phyloP scores from a whole-genome alignment of 2,797 vertebrate genomes.

The Syngnathus rostellatus region DNA sequence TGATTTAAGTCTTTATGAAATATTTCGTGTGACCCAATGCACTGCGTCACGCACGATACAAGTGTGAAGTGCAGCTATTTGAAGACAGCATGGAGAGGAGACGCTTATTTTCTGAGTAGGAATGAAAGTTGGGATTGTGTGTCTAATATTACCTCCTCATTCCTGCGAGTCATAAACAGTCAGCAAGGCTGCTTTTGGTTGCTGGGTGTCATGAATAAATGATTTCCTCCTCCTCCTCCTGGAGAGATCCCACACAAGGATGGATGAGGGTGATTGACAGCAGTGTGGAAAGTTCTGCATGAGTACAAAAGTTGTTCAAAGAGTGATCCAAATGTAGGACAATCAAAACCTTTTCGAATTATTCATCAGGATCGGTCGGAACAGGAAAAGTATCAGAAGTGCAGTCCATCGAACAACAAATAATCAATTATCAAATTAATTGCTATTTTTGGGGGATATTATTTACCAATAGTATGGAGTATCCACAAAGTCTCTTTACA shows the following conservation, averaged over 20 bases:
- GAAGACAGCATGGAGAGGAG: slow-evolving; percentile 27
- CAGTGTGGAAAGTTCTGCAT: slow-evolving; percentile 25
- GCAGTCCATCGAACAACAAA: too few species aligned
- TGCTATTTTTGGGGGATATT: not conserved
- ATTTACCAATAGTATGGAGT: not conserved
- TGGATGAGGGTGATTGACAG: slow-evolving; percentile 57
- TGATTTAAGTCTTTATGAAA: slow-evolving; percentile 12
- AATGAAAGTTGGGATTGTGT: slow-evolving; percentile 39
- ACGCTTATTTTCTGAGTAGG: slow-evolving; percentile 30
- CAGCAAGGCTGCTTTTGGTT: slow-evolving; percentile 51
- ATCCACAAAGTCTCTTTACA: not conserved
- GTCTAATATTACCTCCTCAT: slow-evolving; percentile 59
- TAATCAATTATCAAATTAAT: too few species aligned
- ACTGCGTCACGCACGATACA: slow-evolving; percentile 12
- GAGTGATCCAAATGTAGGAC: slow-evolving; percentile 43
- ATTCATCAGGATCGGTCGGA: slow-evolving; percentile 16
- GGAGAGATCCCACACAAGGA: slow-evolving; percentile 10
- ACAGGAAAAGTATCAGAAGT: slow-evolving; percentile 2
- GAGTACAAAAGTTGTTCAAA: slow-evolving; percentile 35
- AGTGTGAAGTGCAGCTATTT: slow-evolving; percentile 42
- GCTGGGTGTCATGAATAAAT: slow-evolving; percentile 64
- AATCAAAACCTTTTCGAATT: slow-evolving; percentile 28
- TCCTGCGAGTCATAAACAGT: slow-evolving; percentile 45
- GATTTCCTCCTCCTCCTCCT: slow-evolving; percentile 51
- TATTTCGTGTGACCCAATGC: slow-evolving; percentile 9